A percentile compares a stretch with the other conserved stretches of the same genome.
Conservation (phyloP, 2,888 invertebrate genomes). For the Silvanus unidentatus region DNA sequence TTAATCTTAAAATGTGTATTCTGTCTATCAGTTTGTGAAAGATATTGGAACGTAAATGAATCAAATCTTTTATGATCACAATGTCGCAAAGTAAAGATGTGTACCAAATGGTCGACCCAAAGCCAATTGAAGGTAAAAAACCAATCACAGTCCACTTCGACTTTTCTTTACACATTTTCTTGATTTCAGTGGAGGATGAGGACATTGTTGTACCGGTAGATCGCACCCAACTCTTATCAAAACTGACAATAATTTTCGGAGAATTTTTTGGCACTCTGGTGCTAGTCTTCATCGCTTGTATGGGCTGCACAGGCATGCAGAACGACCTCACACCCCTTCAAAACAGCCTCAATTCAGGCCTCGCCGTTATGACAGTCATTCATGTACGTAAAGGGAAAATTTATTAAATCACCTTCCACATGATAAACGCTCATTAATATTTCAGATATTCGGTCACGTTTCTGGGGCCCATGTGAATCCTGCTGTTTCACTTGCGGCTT, state of each 20-base stretch:
- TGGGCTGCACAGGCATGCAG: conserved; percentile 51
- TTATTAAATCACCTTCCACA: conserved; percentile 1
- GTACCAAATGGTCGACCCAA: no score
- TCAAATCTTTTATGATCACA: no score
- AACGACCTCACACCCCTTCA: conserved; percentile 29
- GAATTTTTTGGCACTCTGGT: conserved; percentile 64
- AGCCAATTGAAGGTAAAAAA: no score
- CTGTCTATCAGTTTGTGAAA: no score
- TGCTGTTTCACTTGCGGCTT: conserved; percentile 61
- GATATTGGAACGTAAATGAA: no score
- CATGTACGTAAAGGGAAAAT: conserved; percentile 49
- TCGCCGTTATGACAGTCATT: conserved; percentile 61
- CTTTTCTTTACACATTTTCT: no score
- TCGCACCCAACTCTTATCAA: background rate
- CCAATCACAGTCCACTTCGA: no score
- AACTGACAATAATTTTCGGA: conserved; percentile 31
- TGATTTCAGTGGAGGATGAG: no score
- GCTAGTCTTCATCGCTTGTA: conserved; percentile 65
- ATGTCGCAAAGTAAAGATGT: no score
- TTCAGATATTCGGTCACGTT: conserved; percentile 65
- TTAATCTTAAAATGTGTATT: no score
- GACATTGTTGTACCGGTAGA: background rate
- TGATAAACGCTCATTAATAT: conserved; percentile 17
- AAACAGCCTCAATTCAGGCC: conserved; percentile 55
- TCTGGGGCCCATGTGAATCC: conserved; percentile 78